Evolutionary conservation across 1,140 invertebrate species (phyloP).

Genomic region (Eumeta japonica): DNA sequence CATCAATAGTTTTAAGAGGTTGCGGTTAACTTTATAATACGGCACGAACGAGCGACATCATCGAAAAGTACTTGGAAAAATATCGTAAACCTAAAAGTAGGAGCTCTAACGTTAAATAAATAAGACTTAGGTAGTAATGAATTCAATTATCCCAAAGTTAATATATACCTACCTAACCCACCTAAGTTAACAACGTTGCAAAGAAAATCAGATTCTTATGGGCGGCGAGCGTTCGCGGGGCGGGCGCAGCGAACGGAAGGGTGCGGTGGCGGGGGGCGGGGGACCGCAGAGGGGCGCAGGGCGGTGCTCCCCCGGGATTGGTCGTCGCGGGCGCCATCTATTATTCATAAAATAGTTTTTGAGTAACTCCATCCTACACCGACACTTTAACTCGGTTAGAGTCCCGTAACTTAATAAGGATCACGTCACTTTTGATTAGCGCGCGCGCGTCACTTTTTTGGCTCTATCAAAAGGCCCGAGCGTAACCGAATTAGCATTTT

Average conservation of each 20-base stretch:
- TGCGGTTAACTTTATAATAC: no score
- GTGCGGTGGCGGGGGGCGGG: conserved; percentile 14
- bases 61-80: no score
- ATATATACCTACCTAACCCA: no score
- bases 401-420: conserved; percentile 48
- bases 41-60: no score
- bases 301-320: conserved; percentile 51
- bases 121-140: no score
- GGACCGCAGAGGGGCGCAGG: conserved; percentile 16
- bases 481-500: conserved; percentile 24
- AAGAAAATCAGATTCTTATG: conserved; percentile 46
- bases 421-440: conserved; percentile 55
- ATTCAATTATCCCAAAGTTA: no score
- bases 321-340: conserved; percentile 47
- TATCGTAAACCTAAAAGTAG: no score
- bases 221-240: no score
- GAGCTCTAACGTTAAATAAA: no score
- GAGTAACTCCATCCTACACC: conserved; percentile 44
- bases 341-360: conserved; percentile 59
- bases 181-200: no score
- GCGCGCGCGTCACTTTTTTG: conserved; percentile 28
- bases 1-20: no score
- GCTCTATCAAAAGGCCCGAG: conserved; percentile 37
- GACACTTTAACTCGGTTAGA: conserved; percentile 46
- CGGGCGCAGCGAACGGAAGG: conserved; percentile 47